Evolutionary conservation across 2,888 invertebrate species (phyloP).

Genomic region (Mechanitis messenoides): DNA sequence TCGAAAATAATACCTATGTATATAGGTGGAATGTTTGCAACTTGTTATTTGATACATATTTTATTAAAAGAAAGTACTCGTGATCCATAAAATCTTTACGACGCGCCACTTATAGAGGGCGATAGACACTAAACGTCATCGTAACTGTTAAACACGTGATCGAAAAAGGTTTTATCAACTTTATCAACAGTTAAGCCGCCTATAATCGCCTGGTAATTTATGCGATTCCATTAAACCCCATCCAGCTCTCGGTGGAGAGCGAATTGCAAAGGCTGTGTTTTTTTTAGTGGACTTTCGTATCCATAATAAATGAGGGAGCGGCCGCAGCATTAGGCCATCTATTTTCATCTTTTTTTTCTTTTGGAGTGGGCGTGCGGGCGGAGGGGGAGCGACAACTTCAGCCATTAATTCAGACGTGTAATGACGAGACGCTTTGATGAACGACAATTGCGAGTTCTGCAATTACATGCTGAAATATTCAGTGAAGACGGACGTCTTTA

Average conservation of each 20-base stretch:
- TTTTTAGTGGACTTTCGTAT: slow-evolving; percentile 42
- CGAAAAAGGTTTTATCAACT: slow-evolving; percentile 26
- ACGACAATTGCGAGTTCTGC: slow-evolving; percentile 44
- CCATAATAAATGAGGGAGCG: slow-evolving; percentile 55
- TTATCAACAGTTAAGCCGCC: slow-evolving; percentile 29
- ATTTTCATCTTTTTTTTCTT: slow-evolving; percentile 34
- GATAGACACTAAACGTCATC: slow-evolving; percentile 22
- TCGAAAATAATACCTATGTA: too few species aligned
- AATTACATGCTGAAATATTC: slow-evolving; percentile 59
- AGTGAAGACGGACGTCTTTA: slow-evolving; percentile 36
- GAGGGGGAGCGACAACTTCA: slow-evolving; percentile 22
- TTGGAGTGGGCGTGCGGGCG: slow-evolving; percentile 14
- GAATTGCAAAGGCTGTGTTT: slow-evolving; percentile 27
- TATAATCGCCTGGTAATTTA: slow-evolving; percentile 32
- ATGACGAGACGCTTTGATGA: slow-evolving; percentile 43
- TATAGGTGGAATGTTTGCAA: too few species aligned
- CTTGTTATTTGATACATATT: too few species aligned
- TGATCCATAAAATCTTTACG: slow-evolving; percentile 20
- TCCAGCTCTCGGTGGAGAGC: slow-evolving; percentile 22
- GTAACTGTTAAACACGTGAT: slow-evolving; percentile 26
- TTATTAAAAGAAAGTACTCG: slow-evolving; percentile 11
- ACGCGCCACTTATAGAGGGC: slow-evolving; percentile 14
- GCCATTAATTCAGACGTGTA: slow-evolving; percentile 43
- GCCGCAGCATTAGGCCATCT: slow-evolving; percentile 36
- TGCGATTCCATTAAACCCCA: slow-evolving; percentile 33